These are phyloP conservation scores for Lutjanus campechanus DNA, from an alignment of 2,797 vertebrate species.

Conservation along the genomic window DNA sequence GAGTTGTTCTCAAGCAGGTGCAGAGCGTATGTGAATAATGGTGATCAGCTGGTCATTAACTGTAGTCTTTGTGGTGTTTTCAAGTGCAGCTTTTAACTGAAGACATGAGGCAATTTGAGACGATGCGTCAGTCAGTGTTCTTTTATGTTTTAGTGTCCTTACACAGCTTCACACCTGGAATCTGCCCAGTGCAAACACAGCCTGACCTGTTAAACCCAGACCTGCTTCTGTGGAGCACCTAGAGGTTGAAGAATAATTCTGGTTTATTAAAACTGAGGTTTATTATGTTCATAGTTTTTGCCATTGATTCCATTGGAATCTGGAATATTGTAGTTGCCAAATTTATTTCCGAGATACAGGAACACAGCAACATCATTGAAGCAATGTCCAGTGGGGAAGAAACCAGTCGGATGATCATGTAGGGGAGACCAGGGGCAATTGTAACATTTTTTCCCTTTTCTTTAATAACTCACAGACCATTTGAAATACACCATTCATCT, in stretches of 20 bases:
- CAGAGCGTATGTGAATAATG: slow-evolving; percentile 7
- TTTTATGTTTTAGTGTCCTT: neutral
- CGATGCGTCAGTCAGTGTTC: neutral
- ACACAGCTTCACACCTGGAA: neutral
- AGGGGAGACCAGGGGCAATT: too few relatives aligned
- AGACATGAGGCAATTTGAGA: neutral
- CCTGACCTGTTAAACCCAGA: neutral
- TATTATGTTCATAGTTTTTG: neutral
- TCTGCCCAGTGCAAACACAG: neutral
- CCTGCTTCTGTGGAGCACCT: neutral
- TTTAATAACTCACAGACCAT: too few relatives aligned
- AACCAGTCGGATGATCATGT: too few relatives aligned
- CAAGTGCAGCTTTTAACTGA: neutral
- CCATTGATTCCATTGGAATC: neutral
- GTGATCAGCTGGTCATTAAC: slow-evolving; percentile 20
- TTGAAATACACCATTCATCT: too few relatives aligned
- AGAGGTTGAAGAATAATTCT: neutral
- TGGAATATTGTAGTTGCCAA: neutral
- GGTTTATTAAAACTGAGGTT: neutral
- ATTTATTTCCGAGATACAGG: too few relatives aligned
- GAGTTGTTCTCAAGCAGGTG: slow-evolving; percentile 13
- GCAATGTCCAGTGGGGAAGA: too few relatives aligned
- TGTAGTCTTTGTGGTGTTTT: slow-evolving; percentile 14
- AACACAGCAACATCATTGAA: too few relatives aligned
- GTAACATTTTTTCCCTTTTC: too few relatives aligned